Base-by-base conservation (phyloP, 2,113 vertebrate species). In the Platichthys flesus region DNA sequence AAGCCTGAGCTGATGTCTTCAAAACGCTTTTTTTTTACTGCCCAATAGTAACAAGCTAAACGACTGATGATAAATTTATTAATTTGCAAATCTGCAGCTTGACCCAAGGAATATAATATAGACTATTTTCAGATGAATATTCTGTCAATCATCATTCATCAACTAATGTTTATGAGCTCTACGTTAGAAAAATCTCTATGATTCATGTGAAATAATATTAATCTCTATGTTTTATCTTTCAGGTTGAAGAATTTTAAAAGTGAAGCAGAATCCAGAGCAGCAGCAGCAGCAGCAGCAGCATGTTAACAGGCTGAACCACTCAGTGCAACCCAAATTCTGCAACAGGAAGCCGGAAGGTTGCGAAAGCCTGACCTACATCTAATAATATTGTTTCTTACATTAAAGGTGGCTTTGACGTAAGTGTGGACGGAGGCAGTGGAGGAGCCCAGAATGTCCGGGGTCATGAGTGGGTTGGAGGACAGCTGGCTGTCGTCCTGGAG, bases 381-480 rank as follows among this genome's bases (percentile, higher is more conserved):
- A 26, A 62, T 28, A 60, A 40, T 59, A 18, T 20, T 8, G 9
- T 24, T 15, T 66, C 97, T 96, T 90, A 99, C 98, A 63, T 99
- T 95, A 91, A 99, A 99, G 81, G 98, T 99, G 45, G 96, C 98
- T 93, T 99, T 99, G 91, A 99, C 97, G 42, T 95, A 98, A 0
- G 96, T 97, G 86, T 99, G 97, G 67, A 99, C 97, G 0, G 96
- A 95, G 76, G 94, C 95, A 62, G 97, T 96, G n/a, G 98, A 97
- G 20, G 97, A 96, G 52, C 97, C 98, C 1, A 99, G 95, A 57
- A 98, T 95, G 91, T 98, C 97, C 0, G 98, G 97, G 1, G 98
- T 99, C 98, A 99, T 99, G 16, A 99, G 95, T 15, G 97, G 98
- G 75, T 99, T 99, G 23, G 97, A 99, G 71, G 98, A 99, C 62